phyloP scores from a whole-genome alignment of 2,888 invertebrate genomes.

The Achlya flavicornis region DNA sequence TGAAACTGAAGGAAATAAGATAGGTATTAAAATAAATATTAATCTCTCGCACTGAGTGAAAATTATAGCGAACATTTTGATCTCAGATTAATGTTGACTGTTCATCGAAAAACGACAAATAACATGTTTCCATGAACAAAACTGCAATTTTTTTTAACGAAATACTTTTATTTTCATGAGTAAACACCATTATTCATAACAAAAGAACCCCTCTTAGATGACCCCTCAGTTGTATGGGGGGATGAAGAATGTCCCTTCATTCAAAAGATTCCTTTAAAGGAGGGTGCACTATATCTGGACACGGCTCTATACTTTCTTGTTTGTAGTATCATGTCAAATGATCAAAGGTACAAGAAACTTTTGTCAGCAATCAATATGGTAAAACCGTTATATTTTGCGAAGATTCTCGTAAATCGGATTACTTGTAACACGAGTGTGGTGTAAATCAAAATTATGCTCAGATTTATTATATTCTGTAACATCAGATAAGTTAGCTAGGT shows the following conservation, averaged over 20 bases:
- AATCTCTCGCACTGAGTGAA: too few species aligned
- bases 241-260: constrained; percentile 2
- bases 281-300: constrained; percentile 3
- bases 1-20: too few species aligned
- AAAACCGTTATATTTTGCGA: too few species aligned
- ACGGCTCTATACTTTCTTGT: neutral
- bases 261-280: neutral
- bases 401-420: too few species aligned
- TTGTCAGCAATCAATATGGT: neutral
- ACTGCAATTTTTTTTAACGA: neutral
- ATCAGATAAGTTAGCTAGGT: too few species aligned
- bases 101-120: too few species aligned
- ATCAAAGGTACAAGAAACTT: neutral
- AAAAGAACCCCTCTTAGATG: constrained; percentile 9
- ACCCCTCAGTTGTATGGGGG: constrained; percentile 10
- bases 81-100: too few species aligned
- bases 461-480: too few species aligned
- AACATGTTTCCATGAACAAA: neutral
- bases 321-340: neutral
- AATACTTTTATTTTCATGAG: constrained; percentile 9
- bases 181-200: constrained; percentile 11
- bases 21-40: too few species aligned
- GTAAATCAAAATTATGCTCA: too few species aligned
- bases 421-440: neutral
- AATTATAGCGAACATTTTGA: too few species aligned